Evolutionary conservation across 2,113 vertebrate genomes (phyloP), one percentile per base, ranked within the genome.

Genomic region (Cichladusa arquata): DNA sequence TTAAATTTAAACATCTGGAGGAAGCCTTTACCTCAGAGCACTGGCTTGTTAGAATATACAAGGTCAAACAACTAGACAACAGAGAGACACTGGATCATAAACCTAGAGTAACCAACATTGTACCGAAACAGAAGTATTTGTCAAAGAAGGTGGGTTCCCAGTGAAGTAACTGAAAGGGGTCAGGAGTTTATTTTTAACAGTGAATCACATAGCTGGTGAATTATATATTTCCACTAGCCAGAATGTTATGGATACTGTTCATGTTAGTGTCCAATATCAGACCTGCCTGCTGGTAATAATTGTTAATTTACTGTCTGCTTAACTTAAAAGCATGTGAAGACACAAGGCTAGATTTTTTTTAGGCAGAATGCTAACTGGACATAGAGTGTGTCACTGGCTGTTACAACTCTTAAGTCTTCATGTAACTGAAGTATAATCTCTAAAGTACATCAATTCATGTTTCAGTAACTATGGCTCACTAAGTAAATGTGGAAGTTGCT

Each of bases 1-100:
- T 99, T 91, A 98, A 98, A 96, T 99, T 99, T 97, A 98, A 98
- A 95, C 99, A 99, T 94, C 98, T 99, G 97, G 99, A 99, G 96
- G 99, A 99, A 97, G 99, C 99, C 48, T 99, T 99, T 95, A 99
- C 99, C 57, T 99, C 99, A 17, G 99, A 99, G 97, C 99, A 99
- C 96, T 99, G 99, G 99, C 98, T 99, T 91, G 99, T 99, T 94
- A 98, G 99, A 95, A 99, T 99, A 98, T 99, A 99, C 98, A 99
- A 99, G 98, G 99, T 99, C 86, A 99, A 99, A 98, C 98, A 98
- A 48, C 98, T 98, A 93, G 99, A 99, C 91, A 99, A 99, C 98
- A 97, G 99, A 89, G 98, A 99, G 97, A 98, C 98, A 14, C 86
- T 99, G 97, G 98, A 98, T 96, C 99, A 98, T 96, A 99, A 99